phyloP scores from a whole-genome alignment of 2,797 vertebrate genomes.

The Pelochelys cantorii region DNA sequence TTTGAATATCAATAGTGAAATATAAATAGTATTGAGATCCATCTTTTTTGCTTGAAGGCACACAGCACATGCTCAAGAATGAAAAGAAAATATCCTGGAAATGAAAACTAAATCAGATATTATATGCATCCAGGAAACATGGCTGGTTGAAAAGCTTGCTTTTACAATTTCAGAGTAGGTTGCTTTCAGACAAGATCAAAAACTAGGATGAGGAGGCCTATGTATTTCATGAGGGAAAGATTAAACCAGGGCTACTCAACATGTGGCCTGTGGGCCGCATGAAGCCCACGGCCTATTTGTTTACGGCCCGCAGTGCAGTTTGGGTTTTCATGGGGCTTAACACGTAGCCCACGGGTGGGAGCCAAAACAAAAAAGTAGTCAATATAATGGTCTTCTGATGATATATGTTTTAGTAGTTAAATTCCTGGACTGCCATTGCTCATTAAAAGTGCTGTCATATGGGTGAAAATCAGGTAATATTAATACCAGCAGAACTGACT shows the following conservation, averaged over 20 bases:
- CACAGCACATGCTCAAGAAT: not conserved
- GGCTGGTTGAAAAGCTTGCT: not conserved
- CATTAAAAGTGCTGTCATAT: too few relatives aligned
- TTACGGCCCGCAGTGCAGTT: too few relatives aligned
- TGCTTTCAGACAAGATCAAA: not conserved
- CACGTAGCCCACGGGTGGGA: too few relatives aligned
- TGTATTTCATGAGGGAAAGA: not conserved
- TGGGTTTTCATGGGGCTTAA: too few relatives aligned
- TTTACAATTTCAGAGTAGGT: not conserved
- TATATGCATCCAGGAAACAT: not conserved
- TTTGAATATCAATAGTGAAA: not conserved
- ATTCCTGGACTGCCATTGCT: too few relatives aligned
- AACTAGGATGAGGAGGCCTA: not conserved
- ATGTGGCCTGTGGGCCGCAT: too few relatives aligned
- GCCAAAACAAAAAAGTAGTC: too few relatives aligned
- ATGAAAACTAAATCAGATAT: not conserved
- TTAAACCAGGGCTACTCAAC: not conserved
- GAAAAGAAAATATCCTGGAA: not conserved
- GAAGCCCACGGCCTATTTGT: too few relatives aligned
- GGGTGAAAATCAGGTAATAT: too few relatives aligned
- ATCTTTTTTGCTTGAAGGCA: not conserved
- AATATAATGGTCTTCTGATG: too few relatives aligned
- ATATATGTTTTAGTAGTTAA: too few relatives aligned
- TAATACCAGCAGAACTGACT: too few relatives aligned
- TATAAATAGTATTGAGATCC: not conserved